Conservation (phyloP, 2,113 vertebrate species). For the Cepphus grylle region DNA sequence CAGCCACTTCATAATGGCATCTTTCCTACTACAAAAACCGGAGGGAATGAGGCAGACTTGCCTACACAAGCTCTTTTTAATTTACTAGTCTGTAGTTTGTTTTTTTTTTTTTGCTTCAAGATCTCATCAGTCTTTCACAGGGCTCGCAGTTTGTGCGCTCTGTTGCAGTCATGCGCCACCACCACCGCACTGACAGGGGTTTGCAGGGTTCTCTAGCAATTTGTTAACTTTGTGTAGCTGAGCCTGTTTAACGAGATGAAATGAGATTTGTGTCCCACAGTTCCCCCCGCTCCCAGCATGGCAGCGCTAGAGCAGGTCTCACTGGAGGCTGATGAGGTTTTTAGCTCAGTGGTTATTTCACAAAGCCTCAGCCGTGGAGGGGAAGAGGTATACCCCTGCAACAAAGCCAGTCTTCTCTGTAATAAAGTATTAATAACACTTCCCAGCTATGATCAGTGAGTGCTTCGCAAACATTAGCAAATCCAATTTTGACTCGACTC, state of each 20-base stretch:
- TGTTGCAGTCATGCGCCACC: neutral
- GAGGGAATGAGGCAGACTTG: constrained; percentile 3
- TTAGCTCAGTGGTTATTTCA: neutral
- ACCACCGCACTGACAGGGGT: accelerated
- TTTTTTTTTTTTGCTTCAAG: neutral
- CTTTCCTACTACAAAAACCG: neutral
- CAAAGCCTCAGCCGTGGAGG: neutral
- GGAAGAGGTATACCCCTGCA: neutral
- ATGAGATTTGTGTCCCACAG: neutral
- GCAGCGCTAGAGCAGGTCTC: neutral
- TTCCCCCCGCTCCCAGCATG: neutral
- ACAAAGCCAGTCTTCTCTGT: neutral
- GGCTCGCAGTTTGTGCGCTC: neutral
- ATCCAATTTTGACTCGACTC: neutral
- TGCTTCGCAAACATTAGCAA: neutral
- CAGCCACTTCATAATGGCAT: neutral
- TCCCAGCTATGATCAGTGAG: neutral
- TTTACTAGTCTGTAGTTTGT: neutral
- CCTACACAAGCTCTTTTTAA: constrained; percentile 21
- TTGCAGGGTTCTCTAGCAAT: neutral
- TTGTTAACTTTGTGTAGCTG: neutral
- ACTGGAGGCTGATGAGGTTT: neutral
- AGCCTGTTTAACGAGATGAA: neutral
- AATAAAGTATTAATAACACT: neutral
- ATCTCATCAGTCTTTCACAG: neutral